These are phyloP conservation scores for Hydropsyche tenuis DNA, from an alignment of 1,140 invertebrate species.

Conservation along the genomic window DNA sequence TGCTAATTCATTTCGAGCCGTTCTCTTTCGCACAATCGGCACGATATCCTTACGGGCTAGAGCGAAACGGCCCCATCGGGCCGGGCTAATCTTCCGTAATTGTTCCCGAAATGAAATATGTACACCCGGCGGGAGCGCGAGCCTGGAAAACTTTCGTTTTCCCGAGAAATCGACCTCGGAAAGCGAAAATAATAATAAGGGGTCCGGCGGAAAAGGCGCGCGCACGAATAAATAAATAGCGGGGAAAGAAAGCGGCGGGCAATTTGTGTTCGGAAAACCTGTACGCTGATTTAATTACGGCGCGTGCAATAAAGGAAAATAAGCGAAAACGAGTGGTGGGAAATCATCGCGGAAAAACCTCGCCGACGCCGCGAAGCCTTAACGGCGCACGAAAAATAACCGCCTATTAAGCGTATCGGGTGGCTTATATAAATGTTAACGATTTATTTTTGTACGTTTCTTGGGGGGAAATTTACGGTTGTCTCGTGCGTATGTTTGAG, in stretches of 20 bases:
- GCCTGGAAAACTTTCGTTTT: constrained; percentile 23
- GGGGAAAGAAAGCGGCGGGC: constrained; percentile 26
- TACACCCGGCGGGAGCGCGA: constrained; percentile 30
- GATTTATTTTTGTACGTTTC: too few species aligned
- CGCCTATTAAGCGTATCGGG: background rate
- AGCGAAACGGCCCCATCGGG: constrained; percentile 27
- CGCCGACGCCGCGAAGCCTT: constrained; percentile 15
- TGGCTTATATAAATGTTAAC: too few species aligned
- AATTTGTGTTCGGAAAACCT: constrained; percentile 40
- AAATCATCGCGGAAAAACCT: constrained; percentile 14
- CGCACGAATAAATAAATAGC: background rate
- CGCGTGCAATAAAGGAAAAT: constrained; percentile 31
- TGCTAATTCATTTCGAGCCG: constrained; percentile 43
- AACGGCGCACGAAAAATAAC: constrained; percentile 30
- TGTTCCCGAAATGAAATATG: constrained; percentile 49
- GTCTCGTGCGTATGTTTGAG: too few species aligned
- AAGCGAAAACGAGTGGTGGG: constrained; percentile 25
- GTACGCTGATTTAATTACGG: constrained; percentile 40
- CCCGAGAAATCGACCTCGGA: background rate
- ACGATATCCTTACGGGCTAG: constrained; percentile 2
- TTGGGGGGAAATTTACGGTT: too few species aligned
- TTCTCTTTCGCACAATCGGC: background rate
- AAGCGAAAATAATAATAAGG: background rate
- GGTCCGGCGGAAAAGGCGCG: background rate
- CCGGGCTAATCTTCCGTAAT: constrained; percentile 48